These are phyloP conservation scores for Pao palembangensis DNA, from an alignment of 2,113 vertebrate species.

Conservation along the genomic window DNA sequence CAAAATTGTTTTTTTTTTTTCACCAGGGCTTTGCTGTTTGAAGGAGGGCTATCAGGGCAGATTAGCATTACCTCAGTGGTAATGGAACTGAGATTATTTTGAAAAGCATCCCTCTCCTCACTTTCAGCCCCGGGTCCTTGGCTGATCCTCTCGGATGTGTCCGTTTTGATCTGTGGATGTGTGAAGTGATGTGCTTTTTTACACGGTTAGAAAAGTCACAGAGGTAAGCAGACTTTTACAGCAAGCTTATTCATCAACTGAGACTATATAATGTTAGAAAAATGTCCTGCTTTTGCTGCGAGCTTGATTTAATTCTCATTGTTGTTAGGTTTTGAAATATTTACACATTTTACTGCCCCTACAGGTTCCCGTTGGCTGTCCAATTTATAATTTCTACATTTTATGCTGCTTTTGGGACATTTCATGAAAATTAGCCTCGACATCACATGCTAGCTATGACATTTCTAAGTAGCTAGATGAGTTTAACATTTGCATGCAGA, in stretches of 20 bases:
- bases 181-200: slow-evolving; percentile 18
- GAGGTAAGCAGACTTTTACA: slow-evolving; percentile 2
- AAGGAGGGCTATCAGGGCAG: slow-evolving; percentile 63
- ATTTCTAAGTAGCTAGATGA: neutral
- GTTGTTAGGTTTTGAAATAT: neutral
- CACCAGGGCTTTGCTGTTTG: slow-evolving; percentile 65
- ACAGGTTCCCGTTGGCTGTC: too few species aligned
- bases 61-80: slow-evolving; percentile 61
- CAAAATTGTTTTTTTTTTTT: slow-evolving; percentile 64
- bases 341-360: too few species aligned
- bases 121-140: slow-evolving; percentile 20
- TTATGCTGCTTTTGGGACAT: too few species aligned
- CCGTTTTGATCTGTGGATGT: slow-evolving; percentile 19
- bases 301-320: neutral
- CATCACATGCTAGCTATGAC: too few species aligned
- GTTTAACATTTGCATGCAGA: neutral
- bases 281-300: too few species aligned
- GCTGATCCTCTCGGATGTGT: slow-evolving; percentile 13
- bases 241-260: neutral
- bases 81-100: slow-evolving; percentile 63
- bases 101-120: slow-evolving; percentile 41
- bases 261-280: neutral
- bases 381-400: too few species aligned
- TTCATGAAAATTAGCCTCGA: too few species aligned
- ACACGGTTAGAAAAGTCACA: slow-evolving; percentile 11